phyloP scores from a whole-genome alignment of 2,797 vertebrate species.

The Pseudochirops corinnae region DNA sequence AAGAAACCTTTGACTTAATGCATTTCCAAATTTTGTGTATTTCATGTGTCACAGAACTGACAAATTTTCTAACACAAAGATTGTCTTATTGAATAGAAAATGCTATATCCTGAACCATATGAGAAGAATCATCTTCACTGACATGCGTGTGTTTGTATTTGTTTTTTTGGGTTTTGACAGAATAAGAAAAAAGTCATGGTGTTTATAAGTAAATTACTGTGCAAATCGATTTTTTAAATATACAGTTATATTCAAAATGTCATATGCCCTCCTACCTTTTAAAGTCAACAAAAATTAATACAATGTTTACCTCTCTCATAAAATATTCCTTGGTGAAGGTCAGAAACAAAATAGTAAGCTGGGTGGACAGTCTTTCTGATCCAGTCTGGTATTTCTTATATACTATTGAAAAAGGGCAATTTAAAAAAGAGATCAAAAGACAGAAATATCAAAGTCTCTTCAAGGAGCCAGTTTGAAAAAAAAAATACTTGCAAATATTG shows the following conservation, averaged over 20 bases:
- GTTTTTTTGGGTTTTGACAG: neutral
- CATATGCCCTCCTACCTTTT: neutral
- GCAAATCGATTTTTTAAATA: constrained; percentile 41
- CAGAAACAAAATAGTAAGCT: neutral
- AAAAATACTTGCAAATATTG: neutral
- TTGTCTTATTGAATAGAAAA: constrained; percentile 45
- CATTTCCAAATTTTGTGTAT: constrained; percentile 38
- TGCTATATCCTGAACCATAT: constrained; percentile 1
- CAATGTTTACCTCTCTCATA: neutral
- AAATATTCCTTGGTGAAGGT: neutral
- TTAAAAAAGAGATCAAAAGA: neutral
- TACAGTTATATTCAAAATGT: constrained; percentile 34
- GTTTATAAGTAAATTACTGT: constrained; percentile 13
- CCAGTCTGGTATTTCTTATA: neutral
- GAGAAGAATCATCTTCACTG: constrained; percentile 1
- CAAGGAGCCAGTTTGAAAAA: neutral
- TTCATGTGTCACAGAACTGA: neutral
- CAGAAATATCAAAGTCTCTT: neutral
- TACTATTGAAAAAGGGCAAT: neutral
- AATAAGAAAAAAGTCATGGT: neutral
- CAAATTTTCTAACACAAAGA: constrained; percentile 39
- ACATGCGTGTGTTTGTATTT: neutral
- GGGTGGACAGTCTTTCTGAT: neutral
- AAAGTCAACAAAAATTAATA: neutral
- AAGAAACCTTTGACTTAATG: neutral